Base-by-base conservation (phyloP, 2,888 invertebrate species). In the Calameuta filiformis region DNA sequence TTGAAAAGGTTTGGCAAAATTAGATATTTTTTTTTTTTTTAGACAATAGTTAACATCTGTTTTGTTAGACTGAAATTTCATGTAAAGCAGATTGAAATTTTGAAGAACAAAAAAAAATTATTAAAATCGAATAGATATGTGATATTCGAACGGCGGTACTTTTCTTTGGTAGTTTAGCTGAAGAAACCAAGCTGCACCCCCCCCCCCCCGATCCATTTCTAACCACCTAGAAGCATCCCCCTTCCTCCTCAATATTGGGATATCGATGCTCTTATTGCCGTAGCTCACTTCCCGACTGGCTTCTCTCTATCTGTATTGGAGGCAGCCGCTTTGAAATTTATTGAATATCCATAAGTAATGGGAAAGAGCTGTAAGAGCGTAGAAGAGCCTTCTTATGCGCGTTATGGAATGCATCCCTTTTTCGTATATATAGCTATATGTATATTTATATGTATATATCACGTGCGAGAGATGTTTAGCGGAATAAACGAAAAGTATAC, bases 311-410 rank as follows among this genome's bases (percentile, higher is more conserved):
- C 35, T 77, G 68, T 74, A 73, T 73, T 56, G 77, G 77, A 35
- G 35, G 73, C 77, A 73, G 73, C 73, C 37, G 77, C 77, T 77
- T n/a, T 68, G 34, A 75, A 77, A 77, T 77, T 77, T 77, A 77
- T 77, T 77, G 77, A 77, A 77, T 77, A 77, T 77, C 75, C 77
- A 75, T 77, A 77, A 77, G 77, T 73, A 77, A 77, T 77, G 77
- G 68, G 23, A 56, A 56, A 56, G 6, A 15, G 23, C 56, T 56
- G 56, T 56, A 56, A 23, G 56, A 56, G 23, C 56, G 56, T 56
- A 56, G 56, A 56, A 23, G 56, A 23, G 69, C 77, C 77, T 69
- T 77, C 77, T 77, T 77, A 74, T 75, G 40, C 75, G 75, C 75
- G 71, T 75, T 74, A 77, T 77, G 68, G 71, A 77, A 69, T 69